These are phyloP conservation scores for Tapirus terrestris DNA, from an alignment of 2,113 vertebrate genomes.

Conservation along the genomic window DNA sequence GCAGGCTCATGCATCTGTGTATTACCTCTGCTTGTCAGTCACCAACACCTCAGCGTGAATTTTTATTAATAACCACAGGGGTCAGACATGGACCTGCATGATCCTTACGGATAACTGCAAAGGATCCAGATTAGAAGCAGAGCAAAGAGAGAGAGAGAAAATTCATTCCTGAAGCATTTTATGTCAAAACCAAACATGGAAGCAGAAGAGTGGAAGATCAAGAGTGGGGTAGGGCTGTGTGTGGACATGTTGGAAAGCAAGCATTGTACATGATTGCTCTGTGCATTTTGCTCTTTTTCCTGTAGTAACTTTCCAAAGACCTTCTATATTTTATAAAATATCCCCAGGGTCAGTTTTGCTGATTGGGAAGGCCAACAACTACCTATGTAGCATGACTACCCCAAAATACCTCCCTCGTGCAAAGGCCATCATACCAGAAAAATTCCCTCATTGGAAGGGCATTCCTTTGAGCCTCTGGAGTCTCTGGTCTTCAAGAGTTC, in stretches of 20 bases:
- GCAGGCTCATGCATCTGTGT: neutral
- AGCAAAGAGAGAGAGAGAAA: neutral
- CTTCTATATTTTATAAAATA: neutral
- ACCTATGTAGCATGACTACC: neutral
- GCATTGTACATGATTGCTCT: neutral
- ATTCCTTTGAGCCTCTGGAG: neutral
- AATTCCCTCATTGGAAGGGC: neutral
- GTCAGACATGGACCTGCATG: neutral
- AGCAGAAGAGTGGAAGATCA: neutral
- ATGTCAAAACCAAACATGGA: neutral
- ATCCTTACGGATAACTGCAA: constrained; percentile 17
- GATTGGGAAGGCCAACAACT: neutral
- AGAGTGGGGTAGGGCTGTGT: neutral
- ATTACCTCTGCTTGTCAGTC: neutral
- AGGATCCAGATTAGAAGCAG: constrained; percentile 3
- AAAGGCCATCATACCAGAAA: neutral
- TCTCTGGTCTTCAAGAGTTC: constrained; percentile 11
- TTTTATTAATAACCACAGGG: constrained; percentile 18
- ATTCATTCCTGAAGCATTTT: constrained; percentile 9
- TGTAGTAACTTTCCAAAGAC: constrained; percentile 23
- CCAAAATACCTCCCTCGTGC: neutral
- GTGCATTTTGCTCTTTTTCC: constrained; percentile 23
- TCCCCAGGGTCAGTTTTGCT: constrained; percentile 19
- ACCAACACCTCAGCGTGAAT: neutral
- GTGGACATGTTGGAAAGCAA: neutral